These are phyloP conservation scores for Anhinga rufa DNA, from an alignment of 2,113 vertebrate genomes.

Conservation along the genomic window DNA sequence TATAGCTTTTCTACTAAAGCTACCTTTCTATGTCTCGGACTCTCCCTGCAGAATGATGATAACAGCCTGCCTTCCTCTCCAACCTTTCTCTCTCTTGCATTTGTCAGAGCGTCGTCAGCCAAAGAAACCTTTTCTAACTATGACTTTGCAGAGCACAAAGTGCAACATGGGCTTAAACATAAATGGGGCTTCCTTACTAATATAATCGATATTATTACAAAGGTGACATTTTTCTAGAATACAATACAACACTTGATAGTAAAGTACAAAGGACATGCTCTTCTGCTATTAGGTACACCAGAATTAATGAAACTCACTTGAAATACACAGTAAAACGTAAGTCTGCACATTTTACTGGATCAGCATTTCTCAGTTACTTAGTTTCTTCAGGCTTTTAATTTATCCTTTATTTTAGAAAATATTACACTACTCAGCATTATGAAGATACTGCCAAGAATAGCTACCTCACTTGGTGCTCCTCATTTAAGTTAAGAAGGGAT, in stretches of 20 bases:
- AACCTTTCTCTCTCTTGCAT: not conserved
- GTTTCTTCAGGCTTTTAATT: not conserved
- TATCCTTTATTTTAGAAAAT: not conserved
- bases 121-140: not conserved
- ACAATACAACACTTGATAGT: not conserved
- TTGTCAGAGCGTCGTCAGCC: not conserved
- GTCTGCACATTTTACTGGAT: not conserved
- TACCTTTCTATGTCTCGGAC: not conserved
- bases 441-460: not conserved
- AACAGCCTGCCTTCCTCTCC: not conserved
- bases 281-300: not conserved
- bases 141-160: not conserved
- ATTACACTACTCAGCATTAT: not conserved
- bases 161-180: not conserved
- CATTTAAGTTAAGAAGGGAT: slow-evolving; percentile 34
- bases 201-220: not conserved
- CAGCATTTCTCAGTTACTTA: not conserved
- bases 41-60: not conserved
- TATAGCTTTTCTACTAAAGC: not conserved
- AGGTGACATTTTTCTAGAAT: not conserved
- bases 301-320: not conserved
- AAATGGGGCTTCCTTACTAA: not conserved
- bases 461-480: slow-evolving; percentile 12
- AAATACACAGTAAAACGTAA: not conserved
- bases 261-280: not conserved